Conservation (phyloP, 2,797 vertebrate genomes). For the Gymnoscopelus braueri region DNA sequence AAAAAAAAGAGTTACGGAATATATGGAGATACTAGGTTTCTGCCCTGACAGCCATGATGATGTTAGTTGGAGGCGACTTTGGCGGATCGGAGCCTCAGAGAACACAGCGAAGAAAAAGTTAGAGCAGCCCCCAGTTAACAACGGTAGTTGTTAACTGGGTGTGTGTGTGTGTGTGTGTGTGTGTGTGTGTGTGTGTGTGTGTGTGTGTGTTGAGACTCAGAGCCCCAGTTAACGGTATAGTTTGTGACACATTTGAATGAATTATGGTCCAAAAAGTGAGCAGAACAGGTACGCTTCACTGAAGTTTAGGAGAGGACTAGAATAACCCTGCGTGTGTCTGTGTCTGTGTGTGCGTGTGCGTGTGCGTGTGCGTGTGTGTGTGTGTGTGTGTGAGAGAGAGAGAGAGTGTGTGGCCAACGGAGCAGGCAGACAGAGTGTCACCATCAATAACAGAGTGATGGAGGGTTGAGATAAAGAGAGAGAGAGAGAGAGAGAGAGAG, state of each 20-base stretch:
- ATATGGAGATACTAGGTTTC: too few relatives aligned
- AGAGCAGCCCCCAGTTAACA: too few relatives aligned
- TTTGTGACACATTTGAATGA: constrained; percentile 51
- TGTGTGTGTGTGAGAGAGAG: not conserved
- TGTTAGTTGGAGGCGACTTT: too few relatives aligned
- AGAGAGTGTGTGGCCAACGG: constrained; percentile 57
- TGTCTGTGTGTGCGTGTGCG: constrained; percentile 21
- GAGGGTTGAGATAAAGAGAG: constrained; percentile 51
- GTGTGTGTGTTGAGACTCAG: constrained; percentile 8
- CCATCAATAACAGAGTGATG: constrained; percentile 76
- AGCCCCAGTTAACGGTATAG: constrained; percentile 22
- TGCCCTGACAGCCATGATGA: too few relatives aligned
- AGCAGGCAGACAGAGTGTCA: constrained; percentile 78
- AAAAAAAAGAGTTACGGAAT: too few relatives aligned
- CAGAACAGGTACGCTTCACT: constrained; percentile 46
- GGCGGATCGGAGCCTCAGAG: too few relatives aligned
- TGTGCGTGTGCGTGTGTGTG: constrained; percentile 25
- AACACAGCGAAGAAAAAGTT: too few relatives aligned
- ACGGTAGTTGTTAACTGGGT: not conserved
- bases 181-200: constrained; percentile 9
- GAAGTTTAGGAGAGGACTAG: constrained; percentile 20
- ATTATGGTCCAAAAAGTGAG: constrained; percentile 38
- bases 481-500: constrained; percentile 33
- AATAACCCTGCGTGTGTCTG: not conserved
- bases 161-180: constrained; percentile 49